Base-by-base conservation (phyloP, 2,113 vertebrate species). In the Istiophorus platypterus region DNA sequence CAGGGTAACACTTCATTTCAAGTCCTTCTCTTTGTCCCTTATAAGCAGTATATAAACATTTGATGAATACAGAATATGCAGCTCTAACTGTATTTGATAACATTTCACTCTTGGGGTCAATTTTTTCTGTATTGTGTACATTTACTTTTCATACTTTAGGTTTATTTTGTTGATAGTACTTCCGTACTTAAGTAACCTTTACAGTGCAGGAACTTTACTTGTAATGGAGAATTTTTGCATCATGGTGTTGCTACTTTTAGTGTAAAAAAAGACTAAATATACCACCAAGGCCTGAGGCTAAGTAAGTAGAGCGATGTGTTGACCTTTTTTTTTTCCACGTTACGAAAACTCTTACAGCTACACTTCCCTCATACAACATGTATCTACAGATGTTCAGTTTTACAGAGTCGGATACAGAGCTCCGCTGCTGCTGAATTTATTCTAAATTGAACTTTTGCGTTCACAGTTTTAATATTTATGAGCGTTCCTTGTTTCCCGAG, bases 401-500 rank as follows among this genome's bases (percentile, higher is more conserved):
- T 14, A 69, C 27, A 26, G 67, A 57, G 49, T 62, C 22, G 34
- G 37, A 17, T 3, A 31, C 31, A 41, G 61, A 31, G n/a, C 56
- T 29, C 7, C 27, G 13, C 10, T 7, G 9, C 54, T 27, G 45
- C 73, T 34, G 66, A 45, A 13, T 65, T 70, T 65, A 72, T 62
- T 20, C 47, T 68, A 73, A 83, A 73, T 59, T 64, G 58, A 82
- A 76, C 47, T 81, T 86, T 58, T 75, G 76, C 61, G 15, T 79
- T 81, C 27, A 20, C 52, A 58, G 22, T 80, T 90, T 47, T 71
- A 81, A 82, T 64, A 88, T 88, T 91, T 80, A 90, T 91, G 83
- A 90, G 65, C 27, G 1, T 73, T 88, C 69, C 80, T 76, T 80
- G 54, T 88, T 89, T 86, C 66, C 56, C 6, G 37, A 86, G 71